Evolutionary conservation across 2,888 invertebrate genomes (phyloP), one percentile per base, ranked within the genome.

Genomic region (Cheilosia impressa): DNA sequence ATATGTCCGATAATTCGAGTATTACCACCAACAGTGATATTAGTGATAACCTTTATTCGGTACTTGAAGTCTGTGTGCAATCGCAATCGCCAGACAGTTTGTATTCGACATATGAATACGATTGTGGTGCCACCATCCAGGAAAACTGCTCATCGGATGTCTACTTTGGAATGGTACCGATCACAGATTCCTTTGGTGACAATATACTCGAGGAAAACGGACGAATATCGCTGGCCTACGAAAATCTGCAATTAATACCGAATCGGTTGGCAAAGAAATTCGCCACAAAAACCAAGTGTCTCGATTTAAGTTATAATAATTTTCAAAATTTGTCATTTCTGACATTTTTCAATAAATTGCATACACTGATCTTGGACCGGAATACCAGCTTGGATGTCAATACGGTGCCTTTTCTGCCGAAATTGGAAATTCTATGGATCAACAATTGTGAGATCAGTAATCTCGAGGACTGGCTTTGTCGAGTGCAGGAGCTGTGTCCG

Each of bases 311-410:
- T 89, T 93, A 96, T 89, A 96, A 96, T 89, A 94, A 95, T 90
- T 94, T 96, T 87, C 96, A 96, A 69, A 95, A 96, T 91, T 92
- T 97, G 69, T 94, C 95, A 87, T 96, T 96, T 89, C 91, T 97
- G 45, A 93, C 94, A 2, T 94, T 95, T 89, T 97, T 97, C 91
- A 95, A 94, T 77, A 93, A 94, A 76, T 91, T 97, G 73, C 95
- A 95, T 10, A 96, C 96, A 0, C 91, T 97, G 15, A 96, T 97
- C 88, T 93, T 97, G 87, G 97, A 98, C 91, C 95, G 96, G 88
- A 98, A 98, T 90, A 93, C 94, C 1, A 94, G 97, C 76, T 94
- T 95, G 34, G 95, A 96, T 53, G 94, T 94, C 66, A 95, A 95
- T 41, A 92, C 93, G 15, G 93, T 97, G 57, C 97, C 97, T 0